Evolutionary conservation across 2,113 vertebrate genomes (phyloP).

Genomic region (Oreochromis niloticus): DNA sequence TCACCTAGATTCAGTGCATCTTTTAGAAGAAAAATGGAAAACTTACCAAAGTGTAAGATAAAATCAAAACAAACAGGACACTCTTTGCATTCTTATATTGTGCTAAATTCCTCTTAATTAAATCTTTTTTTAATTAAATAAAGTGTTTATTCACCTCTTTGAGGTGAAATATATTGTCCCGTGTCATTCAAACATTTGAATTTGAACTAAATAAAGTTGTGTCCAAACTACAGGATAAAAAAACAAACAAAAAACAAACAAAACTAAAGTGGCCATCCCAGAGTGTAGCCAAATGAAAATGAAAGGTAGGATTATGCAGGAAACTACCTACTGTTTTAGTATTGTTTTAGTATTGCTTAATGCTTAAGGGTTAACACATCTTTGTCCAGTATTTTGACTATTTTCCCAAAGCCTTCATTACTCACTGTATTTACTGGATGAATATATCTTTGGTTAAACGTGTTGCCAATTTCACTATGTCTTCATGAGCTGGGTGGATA

Average conservation of each 20-base stretch:
- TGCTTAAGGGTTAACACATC: background rate
- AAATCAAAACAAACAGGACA: background rate
- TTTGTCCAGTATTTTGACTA: background rate
- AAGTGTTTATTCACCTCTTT: background rate
- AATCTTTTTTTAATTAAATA: background rate
- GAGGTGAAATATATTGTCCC: background rate
- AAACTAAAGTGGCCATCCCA: background rate
- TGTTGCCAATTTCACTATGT: background rate
- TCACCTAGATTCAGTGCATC: background rate
- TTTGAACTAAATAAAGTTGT: background rate
- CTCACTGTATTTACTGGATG: background rate
- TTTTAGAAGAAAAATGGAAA: background rate
- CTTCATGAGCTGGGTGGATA: background rate
- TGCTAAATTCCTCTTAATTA: background rate
- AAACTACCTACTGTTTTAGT: background rate
- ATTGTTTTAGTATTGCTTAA: background rate
- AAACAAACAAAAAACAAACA: background rate
- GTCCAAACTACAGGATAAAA: background rate
- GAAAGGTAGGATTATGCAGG: background rate
- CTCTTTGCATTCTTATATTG: background rate
- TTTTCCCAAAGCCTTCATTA: background rate
- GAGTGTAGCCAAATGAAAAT: background rate
- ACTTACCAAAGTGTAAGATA: background rate
- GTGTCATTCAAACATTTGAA: background rate
- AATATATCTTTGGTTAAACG: background rate